These are phyloP conservation scores for Drosophila melanosoma DNA, from an alignment of 2,888 invertebrate species.

Conservation along the genomic window DNA sequence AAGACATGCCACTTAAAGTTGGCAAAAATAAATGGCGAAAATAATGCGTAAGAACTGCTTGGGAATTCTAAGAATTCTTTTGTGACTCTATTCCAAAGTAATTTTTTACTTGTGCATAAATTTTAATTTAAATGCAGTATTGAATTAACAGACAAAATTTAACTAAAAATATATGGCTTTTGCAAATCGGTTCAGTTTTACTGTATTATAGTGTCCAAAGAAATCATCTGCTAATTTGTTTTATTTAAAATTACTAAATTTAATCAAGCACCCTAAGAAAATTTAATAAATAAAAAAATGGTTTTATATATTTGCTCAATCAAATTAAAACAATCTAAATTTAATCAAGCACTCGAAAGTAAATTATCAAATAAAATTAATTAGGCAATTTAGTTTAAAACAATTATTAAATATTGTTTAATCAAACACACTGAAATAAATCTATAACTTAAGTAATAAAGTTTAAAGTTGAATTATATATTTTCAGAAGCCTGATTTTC, in stretches of 20 bases:
- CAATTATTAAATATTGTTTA: neutral
- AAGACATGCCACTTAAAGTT: slow-evolving; percentile 2
- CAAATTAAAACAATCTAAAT: neutral
- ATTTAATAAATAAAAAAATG: no score
- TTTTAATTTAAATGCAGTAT: neutral
- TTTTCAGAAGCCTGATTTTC: fast-evolving
- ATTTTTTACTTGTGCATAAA: neutral
- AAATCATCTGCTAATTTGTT: neutral
- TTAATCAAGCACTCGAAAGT: neutral
- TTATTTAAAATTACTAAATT: no score
- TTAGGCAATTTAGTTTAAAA: neutral
- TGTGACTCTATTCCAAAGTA: fast-evolving
- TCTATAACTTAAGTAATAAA: neutral
- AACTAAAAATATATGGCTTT: neutral
- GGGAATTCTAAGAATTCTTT: neutral
- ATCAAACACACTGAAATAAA: neutral
- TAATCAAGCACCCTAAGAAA: no score
- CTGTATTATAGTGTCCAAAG: neutral
- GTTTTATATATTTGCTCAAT: neutral
- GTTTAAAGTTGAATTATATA: neutral
- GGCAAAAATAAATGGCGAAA: neutral
- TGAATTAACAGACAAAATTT: neutral
- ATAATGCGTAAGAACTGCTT: neutral
- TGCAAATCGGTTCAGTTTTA: neutral
- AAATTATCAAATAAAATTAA: neutral